Evolutionary conservation across 2,797 vertebrate genomes (phyloP).

Genomic region (Lindbergichthys nudifrons): DNA sequence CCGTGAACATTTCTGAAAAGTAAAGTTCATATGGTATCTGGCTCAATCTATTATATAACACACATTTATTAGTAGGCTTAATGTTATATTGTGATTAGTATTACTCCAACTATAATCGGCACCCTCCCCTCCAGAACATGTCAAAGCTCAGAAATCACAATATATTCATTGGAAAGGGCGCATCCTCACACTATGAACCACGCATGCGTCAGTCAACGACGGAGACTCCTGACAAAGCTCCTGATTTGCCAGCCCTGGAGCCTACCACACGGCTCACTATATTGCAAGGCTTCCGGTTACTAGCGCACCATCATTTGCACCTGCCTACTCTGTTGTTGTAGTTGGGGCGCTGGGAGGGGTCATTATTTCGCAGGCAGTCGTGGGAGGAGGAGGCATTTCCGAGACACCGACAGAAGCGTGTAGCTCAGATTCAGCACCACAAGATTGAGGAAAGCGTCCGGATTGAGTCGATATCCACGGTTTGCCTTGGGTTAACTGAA

Average conservation of each 20-base stretch:
- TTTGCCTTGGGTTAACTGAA: conserved; percentile 51
- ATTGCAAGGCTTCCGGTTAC: conserved; percentile 72
- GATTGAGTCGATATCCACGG: conserved; percentile 65
- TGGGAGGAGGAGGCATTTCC: conserved; percentile 77
- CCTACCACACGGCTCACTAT: conserved; percentile 76
- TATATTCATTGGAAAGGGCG: conserved; percentile 41
- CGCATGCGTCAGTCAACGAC: conserved; percentile 79
- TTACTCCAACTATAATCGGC: neutral
- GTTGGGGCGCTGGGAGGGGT: conserved; percentile 77
- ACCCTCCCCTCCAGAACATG: conserved; percentile 24
- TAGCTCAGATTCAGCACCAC: conserved; percentile 83
- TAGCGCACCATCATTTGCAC: conserved; percentile 82
- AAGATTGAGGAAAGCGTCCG: conserved; percentile 78
- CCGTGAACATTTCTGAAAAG: neutral
- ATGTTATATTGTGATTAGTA: neutral
- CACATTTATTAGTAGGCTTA: neutral
- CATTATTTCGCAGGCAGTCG: conserved; percentile 84
- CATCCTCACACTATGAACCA: conserved; percentile 45
- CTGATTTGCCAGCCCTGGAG: conserved; percentile 75
- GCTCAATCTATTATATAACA: neutral
- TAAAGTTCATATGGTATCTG: neutral
- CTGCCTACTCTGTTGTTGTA: conserved; percentile 74
- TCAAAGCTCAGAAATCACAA: conserved; percentile 44
- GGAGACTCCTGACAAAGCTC: conserved; percentile 34
- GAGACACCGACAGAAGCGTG: conserved; percentile 83